Base-by-base conservation (phyloP, 2,888 invertebrate genomes). In the Oconnorella tubifera region DNA sequence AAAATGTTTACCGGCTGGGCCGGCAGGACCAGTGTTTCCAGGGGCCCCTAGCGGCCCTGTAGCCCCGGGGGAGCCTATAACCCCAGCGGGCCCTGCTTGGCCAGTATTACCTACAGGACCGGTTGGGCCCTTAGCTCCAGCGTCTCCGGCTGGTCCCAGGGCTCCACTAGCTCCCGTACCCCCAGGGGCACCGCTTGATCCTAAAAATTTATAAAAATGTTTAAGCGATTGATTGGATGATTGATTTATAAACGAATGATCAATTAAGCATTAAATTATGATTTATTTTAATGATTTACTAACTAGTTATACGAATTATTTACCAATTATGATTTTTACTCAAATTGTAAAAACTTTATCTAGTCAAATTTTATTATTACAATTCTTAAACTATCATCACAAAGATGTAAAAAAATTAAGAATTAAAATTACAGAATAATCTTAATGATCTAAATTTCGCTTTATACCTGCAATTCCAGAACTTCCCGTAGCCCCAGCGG, bases 1-100 rank as follows among this genome's bases (percentile, higher is more conserved):
- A n/a, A n/a, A n/a, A n/a, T n/a, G n/a, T n/a, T n/a, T 31, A 14
- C 72, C 72, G 48, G 25, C 27, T 3, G 19, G 59, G 51, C 72
- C 71, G 53, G 51, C 31, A 29, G 55, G 51, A 2, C 68, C 68
- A 31, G 51, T 14, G 1, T 27, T 59, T 2, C 69, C 69, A 14
- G 32, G 23, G 2, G 31, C 50, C 6, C 69, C 69, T 25, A 25
- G 58, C 31, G 63, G 48, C 28, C 63, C 64, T 27, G 63, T 51
- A 29, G 48, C 29, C 50, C 64, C 68, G n/a, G 63, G 65, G 32
- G 33, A 27, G 1, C 55, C 62, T 25, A 56, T 48, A 50, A n/a
- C 50, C 1, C 61, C 59, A 2, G 61, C 65, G 28, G 61, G 29
- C 10, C 56, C 59, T 10, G 68, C 68, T 3, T 29, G 33, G 25